Evolutionary conservation across 2,797 vertebrate genomes (phyloP).

Genomic region (Choloepus didactylus): DNA sequence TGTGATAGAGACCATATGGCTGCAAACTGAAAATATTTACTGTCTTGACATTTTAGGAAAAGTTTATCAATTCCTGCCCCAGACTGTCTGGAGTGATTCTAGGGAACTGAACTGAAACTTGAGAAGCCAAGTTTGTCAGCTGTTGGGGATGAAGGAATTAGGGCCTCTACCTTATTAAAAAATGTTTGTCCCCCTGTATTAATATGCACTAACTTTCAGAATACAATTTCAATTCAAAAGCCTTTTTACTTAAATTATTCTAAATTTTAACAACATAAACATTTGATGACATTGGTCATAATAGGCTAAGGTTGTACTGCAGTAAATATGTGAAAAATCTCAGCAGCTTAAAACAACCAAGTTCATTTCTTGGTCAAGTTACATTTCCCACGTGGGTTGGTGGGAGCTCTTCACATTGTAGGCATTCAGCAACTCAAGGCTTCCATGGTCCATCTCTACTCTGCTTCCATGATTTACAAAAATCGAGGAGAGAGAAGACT

Average conservation of each 20-base stretch:
- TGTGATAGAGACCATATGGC: not conserved
- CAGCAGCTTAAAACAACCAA: not conserved
- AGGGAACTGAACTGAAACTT: not conserved
- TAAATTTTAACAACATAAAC: not conserved
- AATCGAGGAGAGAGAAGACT: not conserved
- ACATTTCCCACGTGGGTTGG: not conserved
- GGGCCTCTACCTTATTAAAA: not conserved
- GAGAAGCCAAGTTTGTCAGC: not conserved
- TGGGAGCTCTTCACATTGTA: not conserved
- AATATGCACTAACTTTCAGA: not conserved
- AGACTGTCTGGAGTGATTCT: not conserved
- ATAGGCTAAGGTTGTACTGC: not conserved
- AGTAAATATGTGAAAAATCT: not conserved
- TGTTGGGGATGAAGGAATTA: not conserved
- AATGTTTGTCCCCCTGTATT: not conserved
- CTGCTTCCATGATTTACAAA: not conserved
- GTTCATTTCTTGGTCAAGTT: not conserved
- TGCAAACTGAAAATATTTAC: not conserved
- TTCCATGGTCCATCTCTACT: not conserved
- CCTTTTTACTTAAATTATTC: not conserved
- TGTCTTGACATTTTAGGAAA: not conserved
- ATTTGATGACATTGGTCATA: not conserved
- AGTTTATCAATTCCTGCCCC: not conserved
- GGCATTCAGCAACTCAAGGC: not conserved
- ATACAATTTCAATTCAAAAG: conserved; percentile 6